Evolutionary conservation across 2,888 invertebrate genomes (phyloP).

Genomic region (Mythimna albipuncta): DNA sequence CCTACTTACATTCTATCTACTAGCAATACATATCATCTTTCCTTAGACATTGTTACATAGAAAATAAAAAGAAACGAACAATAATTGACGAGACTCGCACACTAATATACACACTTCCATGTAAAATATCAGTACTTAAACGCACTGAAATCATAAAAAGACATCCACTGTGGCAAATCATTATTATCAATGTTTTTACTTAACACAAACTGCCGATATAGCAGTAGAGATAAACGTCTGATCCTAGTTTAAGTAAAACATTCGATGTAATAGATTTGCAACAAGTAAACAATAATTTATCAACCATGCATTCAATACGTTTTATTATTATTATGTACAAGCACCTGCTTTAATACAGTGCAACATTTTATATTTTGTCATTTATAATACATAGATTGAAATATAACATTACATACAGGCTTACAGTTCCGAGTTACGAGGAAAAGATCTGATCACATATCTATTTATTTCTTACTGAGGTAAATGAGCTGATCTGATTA

Average conservation of each 20-base stretch:
- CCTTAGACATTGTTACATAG: constrained; percentile 54
- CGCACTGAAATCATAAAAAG: constrained; percentile 66
- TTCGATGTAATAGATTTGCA: constrained; percentile 47
- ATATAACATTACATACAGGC: constrained; percentile 10
- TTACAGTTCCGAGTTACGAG: constrained; percentile 12
- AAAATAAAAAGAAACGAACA: constrained; percentile 62
- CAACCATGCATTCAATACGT: constrained; percentile 40
- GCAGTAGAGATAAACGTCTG: constrained; percentile 14
- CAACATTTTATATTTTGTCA: constrained; percentile 22
- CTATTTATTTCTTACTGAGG: constrained; percentile 8
- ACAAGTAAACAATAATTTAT: constrained; percentile 49
- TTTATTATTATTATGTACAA: constrained; percentile 17
- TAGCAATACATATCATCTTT: constrained; percentile 62
- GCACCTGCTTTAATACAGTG: constrained; percentile 38
- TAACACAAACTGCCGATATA: constrained; percentile 46
- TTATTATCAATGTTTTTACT: constrained; percentile 54
- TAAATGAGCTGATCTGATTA: constrained; percentile 25
- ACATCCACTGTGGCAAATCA: constrained; percentile 57
- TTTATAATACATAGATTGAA: constrained; percentile 16
- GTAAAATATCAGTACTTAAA: constrained; percentile 69
- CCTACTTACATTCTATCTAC: constrained; percentile 64
- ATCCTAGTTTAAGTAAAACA: constrained; percentile 33
- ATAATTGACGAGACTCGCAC: constrained; percentile 73
- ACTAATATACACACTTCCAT: constrained; percentile 57
- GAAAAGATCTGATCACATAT: constrained; percentile 29